Base-by-base conservation (phyloP, 2,888 invertebrate genomes). In the Aphodius granarius region DNA sequence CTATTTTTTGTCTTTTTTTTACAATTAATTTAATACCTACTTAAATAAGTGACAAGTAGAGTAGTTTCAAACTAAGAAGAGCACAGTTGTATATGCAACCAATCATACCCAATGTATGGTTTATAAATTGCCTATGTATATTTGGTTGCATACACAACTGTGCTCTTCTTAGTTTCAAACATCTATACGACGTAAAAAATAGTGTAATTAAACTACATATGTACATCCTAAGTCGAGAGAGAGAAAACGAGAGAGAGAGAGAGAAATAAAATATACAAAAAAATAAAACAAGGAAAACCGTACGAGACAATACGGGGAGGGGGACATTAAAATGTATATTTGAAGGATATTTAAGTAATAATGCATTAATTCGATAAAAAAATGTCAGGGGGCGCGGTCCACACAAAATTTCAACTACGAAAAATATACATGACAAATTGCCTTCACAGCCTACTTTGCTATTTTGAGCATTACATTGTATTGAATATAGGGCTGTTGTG, bases 401-500 rank as follows among this genome's bases (percentile, higher is more conserved):
- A 76, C 73, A 76, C 76, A 76, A 73, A 76, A 73, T 76, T 76
- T 76, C 71, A 21, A 20, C 68, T 68, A 68, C 68, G 68, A 68
- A 68, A 65, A 76, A 74, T 72, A 71, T 76, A 64, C 64, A 73
- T 71, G 65, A 73, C 73, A 70, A 66, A 66, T 66, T 66, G 71
- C 20, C 71, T n/a, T 74, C 74, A 74, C 74, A 74, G 74, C 74
- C 74, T 66, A 22, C 62, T 63, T 20, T 66, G 66, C 63, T 19
- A 63, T 71, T 70, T 74, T 74, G 74, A 74, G 74, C 74, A 62
- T 93, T 93, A 95, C 95, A 95, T 95, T 85, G 95, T 95, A 90
- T 95, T 95, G 89, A 95, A 95, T 88, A 95, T 94, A 85, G 94
- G 92, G 89, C 94, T 93, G 88, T 94, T 94, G 89, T 93, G 91